phyloP scores from a whole-genome alignment of 2,888 invertebrate species.

The Plagodis pulveraria region DNA sequence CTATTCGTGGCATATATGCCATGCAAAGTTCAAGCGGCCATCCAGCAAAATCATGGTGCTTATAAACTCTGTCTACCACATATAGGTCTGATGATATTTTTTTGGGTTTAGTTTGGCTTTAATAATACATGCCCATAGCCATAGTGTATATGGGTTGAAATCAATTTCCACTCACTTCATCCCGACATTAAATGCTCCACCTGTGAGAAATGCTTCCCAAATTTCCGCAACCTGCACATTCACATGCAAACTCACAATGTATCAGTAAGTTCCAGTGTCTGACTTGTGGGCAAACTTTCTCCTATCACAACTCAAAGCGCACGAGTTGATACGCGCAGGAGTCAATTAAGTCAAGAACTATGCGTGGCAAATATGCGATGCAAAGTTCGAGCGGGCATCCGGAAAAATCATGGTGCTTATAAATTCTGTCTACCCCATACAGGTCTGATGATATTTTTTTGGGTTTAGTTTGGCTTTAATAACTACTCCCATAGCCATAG shows the following conservation, averaged over 20 bases:
- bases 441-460: too few relatives aligned
- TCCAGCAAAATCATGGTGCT: too few relatives aligned
- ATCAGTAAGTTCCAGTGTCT: slow-evolving; percentile 85
- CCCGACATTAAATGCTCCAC: slow-evolving; percentile 78
- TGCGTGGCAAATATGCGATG: slow-evolving; percentile 88
- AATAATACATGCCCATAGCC: too few relatives aligned
- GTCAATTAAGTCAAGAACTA: slow-evolving; percentile 88
- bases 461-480: too few relatives aligned
- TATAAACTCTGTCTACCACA: too few relatives aligned
- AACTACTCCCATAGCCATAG: too few relatives aligned
- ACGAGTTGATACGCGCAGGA: slow-evolving; percentile 89
- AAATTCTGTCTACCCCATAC: too few relatives aligned
- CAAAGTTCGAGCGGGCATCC: slow-evolving; percentile 46
- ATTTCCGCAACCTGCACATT: slow-evolving; percentile 73
- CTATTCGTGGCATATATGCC: slow-evolving; percentile 88
- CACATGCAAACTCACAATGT: slow-evolving; percentile 86
- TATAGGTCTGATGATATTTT: too few relatives aligned
- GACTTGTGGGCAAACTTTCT: slow-evolving; percentile 87
- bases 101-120: too few relatives aligned
- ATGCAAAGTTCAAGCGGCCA: slow-evolving; percentile 62
- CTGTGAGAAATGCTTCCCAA: slow-evolving; percentile 55
- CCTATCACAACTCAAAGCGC: slow-evolving; percentile 88
- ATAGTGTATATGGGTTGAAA: too few relatives aligned
- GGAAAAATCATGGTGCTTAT: too few relatives aligned
- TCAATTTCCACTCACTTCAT: slow-evolving; percentile 47